phyloP scores from a whole-genome alignment of 1,140 invertebrate species.

The Drosophila mayri region DNA sequence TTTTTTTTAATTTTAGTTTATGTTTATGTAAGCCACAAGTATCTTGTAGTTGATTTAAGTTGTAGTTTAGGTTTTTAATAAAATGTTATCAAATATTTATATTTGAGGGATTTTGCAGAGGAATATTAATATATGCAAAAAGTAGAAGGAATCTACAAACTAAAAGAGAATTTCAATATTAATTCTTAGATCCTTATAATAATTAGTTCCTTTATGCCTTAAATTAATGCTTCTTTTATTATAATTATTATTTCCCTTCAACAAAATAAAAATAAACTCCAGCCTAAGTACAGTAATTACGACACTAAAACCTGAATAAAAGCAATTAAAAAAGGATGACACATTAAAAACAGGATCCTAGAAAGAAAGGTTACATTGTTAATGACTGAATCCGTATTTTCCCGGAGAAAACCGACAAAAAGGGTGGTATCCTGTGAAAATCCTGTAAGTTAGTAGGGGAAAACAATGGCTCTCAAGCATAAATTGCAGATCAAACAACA shows the following conservation, averaged over 20 bases:
- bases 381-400: constrained; percentile 6
- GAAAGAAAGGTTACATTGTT: constrained; percentile 17
- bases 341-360: neutral
- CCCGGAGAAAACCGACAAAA: neutral
- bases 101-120: neutral
- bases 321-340: constrained; percentile 24
- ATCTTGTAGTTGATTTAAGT: too few species aligned
- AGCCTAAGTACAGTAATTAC: neutral
- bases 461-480: constrained; percentile 14
- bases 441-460: constrained; percentile 7
- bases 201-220: too few species aligned
- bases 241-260: neutral
- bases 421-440: constrained; percentile 28
- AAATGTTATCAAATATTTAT: neutral
- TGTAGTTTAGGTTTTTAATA: too few species aligned
- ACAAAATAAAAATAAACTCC: neutral
- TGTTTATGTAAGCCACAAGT: too few species aligned
- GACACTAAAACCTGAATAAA: neutral
- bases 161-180: too few species aligned
- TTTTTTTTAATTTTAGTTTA: neutral
- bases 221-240: too few species aligned
- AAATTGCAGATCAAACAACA: constrained; percentile 14
- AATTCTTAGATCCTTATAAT: too few species aligned
- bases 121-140: neutral
- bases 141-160: neutral